These are phyloP conservation scores for Pseudopleuronectes americanus DNA, from an alignment of 2,797 vertebrate species.

Conservation along the genomic window DNA sequence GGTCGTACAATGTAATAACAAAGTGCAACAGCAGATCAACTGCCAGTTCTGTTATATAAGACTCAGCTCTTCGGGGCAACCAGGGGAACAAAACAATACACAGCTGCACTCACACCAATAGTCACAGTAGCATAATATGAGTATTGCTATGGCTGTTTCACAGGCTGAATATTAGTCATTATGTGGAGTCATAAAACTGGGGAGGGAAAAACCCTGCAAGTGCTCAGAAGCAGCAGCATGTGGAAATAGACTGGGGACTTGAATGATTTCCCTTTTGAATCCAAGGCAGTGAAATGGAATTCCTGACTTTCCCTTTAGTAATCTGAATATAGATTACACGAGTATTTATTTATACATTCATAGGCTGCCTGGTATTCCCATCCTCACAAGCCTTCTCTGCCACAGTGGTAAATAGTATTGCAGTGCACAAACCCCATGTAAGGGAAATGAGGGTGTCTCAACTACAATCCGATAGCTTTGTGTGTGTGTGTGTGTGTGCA, in stretches of 20 bases:
- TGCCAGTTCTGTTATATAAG: constrained; percentile 67
- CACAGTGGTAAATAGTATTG: constrained; percentile 51
- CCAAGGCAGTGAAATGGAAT: constrained; percentile 62
- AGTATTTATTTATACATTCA: constrained; percentile 76
- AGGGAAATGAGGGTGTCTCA: constrained; percentile 69
- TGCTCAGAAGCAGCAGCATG: constrained; percentile 53
- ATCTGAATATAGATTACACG: constrained; percentile 74
- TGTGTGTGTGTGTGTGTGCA: constrained; percentile 17
- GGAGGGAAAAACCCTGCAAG: constrained; percentile 46
- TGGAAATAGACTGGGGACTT: constrained; percentile 61
- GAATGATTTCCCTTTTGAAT: constrained; percentile 74
- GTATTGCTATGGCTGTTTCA: constrained; percentile 60
- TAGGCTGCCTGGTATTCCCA: constrained; percentile 40
- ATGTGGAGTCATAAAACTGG: constrained; percentile 68
- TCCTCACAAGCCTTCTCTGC: constrained; percentile 36
- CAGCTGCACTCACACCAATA: constrained; percentile 43
- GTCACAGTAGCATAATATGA: constrained; percentile 64
- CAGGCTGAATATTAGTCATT: constrained; percentile 72
- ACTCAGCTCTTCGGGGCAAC: constrained; percentile 52
- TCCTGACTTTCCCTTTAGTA: constrained; percentile 71
- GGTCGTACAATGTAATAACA: constrained; percentile 43
- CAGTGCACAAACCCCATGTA: constrained; percentile 51
- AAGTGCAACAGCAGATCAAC: constrained; percentile 53
- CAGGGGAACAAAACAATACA: constrained; percentile 43
- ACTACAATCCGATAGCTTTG: not conserved